These are phyloP conservation scores for Labeo rohita DNA, from an alignment of 2,113 vertebrate genomes.

Conservation along the genomic window DNA sequence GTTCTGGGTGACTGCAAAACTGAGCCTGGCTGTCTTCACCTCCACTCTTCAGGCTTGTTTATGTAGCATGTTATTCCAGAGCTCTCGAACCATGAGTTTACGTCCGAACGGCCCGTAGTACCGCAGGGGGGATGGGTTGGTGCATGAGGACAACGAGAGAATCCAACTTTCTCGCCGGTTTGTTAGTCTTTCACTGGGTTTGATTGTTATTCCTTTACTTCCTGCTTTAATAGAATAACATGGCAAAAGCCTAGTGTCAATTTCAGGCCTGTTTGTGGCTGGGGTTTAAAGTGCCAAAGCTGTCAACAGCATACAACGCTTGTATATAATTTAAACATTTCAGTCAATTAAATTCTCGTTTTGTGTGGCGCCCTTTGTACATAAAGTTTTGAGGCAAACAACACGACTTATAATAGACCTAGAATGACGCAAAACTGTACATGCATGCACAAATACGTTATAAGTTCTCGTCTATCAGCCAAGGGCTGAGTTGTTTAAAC, in stretches of 20 bases:
- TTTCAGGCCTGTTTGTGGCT: conserved; percentile 38
- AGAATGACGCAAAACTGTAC: background rate
- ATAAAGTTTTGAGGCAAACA: conserved; percentile 13
- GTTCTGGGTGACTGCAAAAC: conserved; percentile 24
- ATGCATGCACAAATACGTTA: background rate
- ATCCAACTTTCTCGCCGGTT: conserved; percentile 19
- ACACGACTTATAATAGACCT: background rate
- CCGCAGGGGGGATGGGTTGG: conserved; percentile 16
- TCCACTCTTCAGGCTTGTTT: conserved; percentile 36
- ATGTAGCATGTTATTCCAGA: conserved; percentile 54
- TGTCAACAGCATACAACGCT: conserved; percentile 10
- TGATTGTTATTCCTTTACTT: conserved; percentile 53
- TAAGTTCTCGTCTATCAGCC: background rate
- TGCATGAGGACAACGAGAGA: conserved; percentile 35
- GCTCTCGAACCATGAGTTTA: conserved; percentile 39
- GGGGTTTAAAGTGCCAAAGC: conserved; percentile 13
- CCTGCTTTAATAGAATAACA: conserved; percentile 50
- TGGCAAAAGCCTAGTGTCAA: conserved; percentile 17
- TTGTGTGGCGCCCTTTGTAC: background rate
- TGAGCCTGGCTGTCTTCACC: conserved; percentile 10
- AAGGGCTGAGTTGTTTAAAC: conserved; percentile 47
- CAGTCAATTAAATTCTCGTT: background rate
- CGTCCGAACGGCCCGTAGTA: conserved; percentile 3
- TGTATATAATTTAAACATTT: background rate
- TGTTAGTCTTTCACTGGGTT: conserved; percentile 49